Percentiles rank a stretch among this genome's conserved stretches.
Conservation (phyloP, 1,140 invertebrate species). For the Drosophila pseudoobscura region DNA sequence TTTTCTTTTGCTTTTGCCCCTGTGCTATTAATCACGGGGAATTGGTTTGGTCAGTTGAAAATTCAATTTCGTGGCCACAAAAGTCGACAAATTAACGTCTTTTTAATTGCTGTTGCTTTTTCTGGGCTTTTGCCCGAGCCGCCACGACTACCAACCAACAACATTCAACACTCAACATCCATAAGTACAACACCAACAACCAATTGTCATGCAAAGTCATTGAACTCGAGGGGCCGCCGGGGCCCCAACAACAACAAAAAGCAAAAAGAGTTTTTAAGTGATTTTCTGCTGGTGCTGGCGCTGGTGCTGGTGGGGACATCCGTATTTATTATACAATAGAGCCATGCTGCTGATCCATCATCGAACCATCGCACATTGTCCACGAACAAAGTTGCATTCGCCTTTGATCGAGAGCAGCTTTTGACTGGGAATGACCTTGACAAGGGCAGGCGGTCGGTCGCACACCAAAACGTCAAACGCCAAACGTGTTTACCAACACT, state of each 20-base stretch:
- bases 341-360: conserved; percentile 47
- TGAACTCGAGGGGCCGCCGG: conserved; percentile 54
- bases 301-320: conserved; percentile 20
- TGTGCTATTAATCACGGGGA: conserved; percentile 61
- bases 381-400: conserved; percentile 31
- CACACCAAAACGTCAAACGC: conserved; percentile 31
- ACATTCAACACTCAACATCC: conserved; percentile 38
- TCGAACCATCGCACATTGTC: conserved; percentile 18
- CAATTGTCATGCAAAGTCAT: conserved; percentile 72
- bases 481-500: conserved; percentile 65
- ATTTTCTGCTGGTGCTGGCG: conserved; percentile 8
- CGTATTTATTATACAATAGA: conserved; percentile 33
- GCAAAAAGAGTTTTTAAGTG: conserved; percentile 17
- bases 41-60: conserved; percentile 66
- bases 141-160: conserved; percentile 32
- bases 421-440: conserved; percentile 65
- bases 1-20: conserved; percentile 5
- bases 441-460: conserved; percentile 58
- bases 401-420: conserved; percentile 18
- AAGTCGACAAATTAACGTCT: conserved; percentile 78
- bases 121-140: conserved; percentile 7
- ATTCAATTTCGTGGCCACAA: conserved; percentile 66
- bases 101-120: conserved; percentile 64
- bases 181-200: conserved; percentile 50
- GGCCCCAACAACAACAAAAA: neutral